Percentiles rank a stretch among this genome's conserved stretches.
Conservation (phyloP, 2,113 vertebrate genomes). For the Ursus arctos region DNA sequence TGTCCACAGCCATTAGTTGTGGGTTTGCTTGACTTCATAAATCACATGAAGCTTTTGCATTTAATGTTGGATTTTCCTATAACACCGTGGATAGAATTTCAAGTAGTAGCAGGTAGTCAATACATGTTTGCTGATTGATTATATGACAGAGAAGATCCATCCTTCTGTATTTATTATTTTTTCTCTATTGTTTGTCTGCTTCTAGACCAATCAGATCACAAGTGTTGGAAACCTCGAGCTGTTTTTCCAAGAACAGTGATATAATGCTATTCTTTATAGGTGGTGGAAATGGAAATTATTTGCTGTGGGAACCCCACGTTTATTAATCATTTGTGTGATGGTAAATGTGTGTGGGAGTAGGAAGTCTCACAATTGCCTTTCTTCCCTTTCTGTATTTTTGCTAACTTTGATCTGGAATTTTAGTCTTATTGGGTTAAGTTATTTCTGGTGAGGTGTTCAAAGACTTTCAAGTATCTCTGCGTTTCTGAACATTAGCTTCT, state of each 20-base stretch:
- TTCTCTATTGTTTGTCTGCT: slow-evolving; percentile 49
- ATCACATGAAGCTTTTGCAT: neutral
- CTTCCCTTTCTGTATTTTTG: slow-evolving; percentile 51
- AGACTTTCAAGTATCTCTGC: slow-evolving; percentile 67
- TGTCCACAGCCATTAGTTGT: neutral
- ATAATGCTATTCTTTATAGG: neutral
- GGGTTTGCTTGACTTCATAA: neutral
- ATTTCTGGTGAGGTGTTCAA: slow-evolving; percentile 69
- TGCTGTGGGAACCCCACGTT: neutral
- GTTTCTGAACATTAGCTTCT: slow-evolving; percentile 68
- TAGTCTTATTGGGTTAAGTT: slow-evolving; percentile 73
- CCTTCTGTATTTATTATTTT: neutral
- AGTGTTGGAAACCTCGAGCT: neutral
- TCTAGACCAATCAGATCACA: neutral
- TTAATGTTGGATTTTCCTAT: neutral
- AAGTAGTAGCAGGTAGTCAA: neutral
- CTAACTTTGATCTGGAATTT: slow-evolving; percentile 69
- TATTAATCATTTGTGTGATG: neutral
- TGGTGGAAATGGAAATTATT: slow-evolving; percentile 25
- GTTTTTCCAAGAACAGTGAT: slow-evolving; percentile 10
- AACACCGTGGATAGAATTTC: neutral
- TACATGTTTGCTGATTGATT: slow-evolving; percentile 26
- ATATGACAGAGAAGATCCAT: neutral
- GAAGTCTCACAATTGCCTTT: neutral
- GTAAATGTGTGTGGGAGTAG: neutral